Evolutionary conservation across 2,797 vertebrate genomes (phyloP), one percentile per base, ranked within the genome.

Genomic region (Tragopan temminckii): DNA sequence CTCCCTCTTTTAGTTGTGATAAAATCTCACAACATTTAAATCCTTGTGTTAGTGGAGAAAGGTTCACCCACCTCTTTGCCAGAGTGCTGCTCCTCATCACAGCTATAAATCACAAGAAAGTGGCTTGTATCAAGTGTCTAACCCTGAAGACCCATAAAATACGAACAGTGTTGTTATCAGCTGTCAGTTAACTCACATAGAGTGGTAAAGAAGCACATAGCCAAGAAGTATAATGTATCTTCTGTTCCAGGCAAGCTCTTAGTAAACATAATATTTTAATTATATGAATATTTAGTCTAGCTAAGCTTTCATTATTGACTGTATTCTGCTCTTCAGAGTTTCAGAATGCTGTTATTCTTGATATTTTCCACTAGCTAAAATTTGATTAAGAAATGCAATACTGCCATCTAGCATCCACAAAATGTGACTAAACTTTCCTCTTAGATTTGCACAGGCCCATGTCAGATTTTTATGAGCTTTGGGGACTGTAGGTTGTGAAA

Each of bases 341-440:
- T 43, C 45, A 27, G 46, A 89, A 42, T 4, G 31, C 18, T 52
- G 52, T 19, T 90, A 35, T 3, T 29, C 42, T 59, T 50, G 16
- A 38, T 9, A 3, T 55, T 72, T 85, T 70, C 38, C 40, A 57
- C 23, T 46, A 61, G 40, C 16, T 31, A 9, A 58, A 31, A 13
- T 38, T 35, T 5, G 66, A 15, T 79, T 88, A 67, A 88, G 69
- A 89, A 94, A 91, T 79, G 80, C 86, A 94, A 94, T 67, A 88
- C 95, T 96, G 96, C 96, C 97, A 96, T 88, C 97, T 97, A 97
- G 79, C 90, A 72, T 75, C 63, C 78, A 62, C 21, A 55, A 88
- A 82, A 58, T 38, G 43, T 0, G 11, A 38, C 10, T 31, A 36
- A 53, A 50, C 9, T 27, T 61, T 69, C 15, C 36, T 57, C 52